A percentile compares a stretch with the other conserved stretches of the same genome.
Conservation (phyloP, 1,140 invertebrate genomes). For the Brachionus rubens region DNA sequence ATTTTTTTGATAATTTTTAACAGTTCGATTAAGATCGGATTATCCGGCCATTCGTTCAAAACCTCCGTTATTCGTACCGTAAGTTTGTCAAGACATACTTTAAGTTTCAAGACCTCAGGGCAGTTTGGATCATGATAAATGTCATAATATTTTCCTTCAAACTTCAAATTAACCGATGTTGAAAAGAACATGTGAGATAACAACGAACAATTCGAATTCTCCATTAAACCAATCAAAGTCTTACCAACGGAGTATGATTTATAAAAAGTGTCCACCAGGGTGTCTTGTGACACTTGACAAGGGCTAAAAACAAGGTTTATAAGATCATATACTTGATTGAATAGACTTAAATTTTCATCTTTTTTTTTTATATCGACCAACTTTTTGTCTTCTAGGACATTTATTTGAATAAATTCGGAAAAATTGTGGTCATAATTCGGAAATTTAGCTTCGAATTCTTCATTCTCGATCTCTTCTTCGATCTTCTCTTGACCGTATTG, state of each 20-base stretch:
- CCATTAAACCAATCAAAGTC: background rate
- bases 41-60: conserved; percentile 80
- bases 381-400: background rate
- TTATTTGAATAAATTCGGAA: conserved; percentile 28
- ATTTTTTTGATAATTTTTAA: conserved; percentile 71
- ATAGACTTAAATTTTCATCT: background rate
- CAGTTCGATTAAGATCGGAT: conserved; percentile 65
- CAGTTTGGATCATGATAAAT: conserved; percentile 83
- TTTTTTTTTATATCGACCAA: background rate
- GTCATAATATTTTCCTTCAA: conserved; percentile 61
- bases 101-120: conserved; percentile 71
- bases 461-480: background rate
- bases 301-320: background rate
- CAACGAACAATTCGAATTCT: background rate
- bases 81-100: conserved; percentile 68
- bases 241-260: conserved; percentile 7
- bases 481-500: conserved; percentile 24
- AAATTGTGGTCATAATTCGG: conserved; percentile 28
- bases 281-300: background rate
- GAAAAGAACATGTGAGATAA: background rate
- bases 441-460: background rate
- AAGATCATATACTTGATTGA: conserved; percentile 2
- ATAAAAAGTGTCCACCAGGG: background rate
- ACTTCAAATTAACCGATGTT: background rate
- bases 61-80: conserved; percentile 67